Evolutionary conservation across 1,140 invertebrate genomes (phyloP).

Genomic region (Cecropterus lyciades): DNA sequence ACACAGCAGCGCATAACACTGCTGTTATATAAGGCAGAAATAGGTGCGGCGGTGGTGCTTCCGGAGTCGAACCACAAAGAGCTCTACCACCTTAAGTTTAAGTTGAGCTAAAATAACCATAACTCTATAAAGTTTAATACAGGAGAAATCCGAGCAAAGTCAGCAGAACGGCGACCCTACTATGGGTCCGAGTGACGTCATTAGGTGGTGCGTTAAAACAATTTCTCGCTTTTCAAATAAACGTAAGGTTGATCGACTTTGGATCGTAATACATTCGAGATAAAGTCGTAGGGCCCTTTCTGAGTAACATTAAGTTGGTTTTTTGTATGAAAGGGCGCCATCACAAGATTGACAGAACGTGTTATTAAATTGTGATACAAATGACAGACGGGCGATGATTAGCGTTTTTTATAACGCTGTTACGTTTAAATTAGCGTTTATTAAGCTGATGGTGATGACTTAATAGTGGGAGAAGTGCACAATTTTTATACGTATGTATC

Average conservation of each 20-base stretch:
- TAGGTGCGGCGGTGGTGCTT: no score
- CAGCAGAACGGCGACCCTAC: background rate
- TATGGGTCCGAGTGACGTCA: conserved; percentile 60
- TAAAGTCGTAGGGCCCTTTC: background rate
- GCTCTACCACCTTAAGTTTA: no score
- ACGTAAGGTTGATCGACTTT: conserved; percentile 20
- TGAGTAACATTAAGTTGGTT: conserved; percentile 16
- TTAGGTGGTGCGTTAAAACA: conserved; percentile 52
- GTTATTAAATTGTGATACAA: conserved; percentile 78
- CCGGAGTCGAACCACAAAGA: no score
- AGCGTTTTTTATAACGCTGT: conserved; percentile 59
- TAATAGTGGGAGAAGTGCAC: conserved; percentile 40
- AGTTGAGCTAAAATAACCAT: no score
- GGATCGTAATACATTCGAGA: background rate
- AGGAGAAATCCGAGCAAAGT: background rate
- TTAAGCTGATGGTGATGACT: conserved; percentile 39
- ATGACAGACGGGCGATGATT: conserved; percentile 66
- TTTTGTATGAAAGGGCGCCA: conserved; percentile 62
- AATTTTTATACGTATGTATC: conserved; percentile 41
- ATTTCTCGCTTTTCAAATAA: background rate
- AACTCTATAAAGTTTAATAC: no score
- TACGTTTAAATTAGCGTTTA: conserved; percentile 48
- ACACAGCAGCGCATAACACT: no score
- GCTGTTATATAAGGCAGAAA: no score
- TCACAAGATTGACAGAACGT: conserved; percentile 71